Conservation (phyloP, 2,797 vertebrate species). For the Girardinus metallicus region DNA sequence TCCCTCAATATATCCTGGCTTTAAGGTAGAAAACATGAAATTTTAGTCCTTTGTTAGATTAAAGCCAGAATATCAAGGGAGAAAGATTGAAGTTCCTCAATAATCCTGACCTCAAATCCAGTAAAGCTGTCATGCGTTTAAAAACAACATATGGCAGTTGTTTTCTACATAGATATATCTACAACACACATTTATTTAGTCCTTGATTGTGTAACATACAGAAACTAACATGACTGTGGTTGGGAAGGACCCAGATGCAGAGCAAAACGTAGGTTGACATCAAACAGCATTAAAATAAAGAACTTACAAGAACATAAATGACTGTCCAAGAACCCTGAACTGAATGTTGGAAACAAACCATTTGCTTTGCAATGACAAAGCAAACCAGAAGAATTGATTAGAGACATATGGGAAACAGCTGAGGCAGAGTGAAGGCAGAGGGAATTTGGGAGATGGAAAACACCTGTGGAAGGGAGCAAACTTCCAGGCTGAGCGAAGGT, state of each 20-base stretch:
- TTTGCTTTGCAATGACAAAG: no score
- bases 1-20: constrained; percentile 40
- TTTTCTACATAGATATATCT: no score
- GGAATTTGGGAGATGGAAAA: neutral
- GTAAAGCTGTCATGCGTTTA: neutral
- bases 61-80: neutral
- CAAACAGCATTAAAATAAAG: neutral
- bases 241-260: neutral
- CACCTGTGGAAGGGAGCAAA: neutral
- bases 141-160: neutral
- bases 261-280: neutral
- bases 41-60: constrained; percentile 23
- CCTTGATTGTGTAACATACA: neutral
- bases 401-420: neutral
- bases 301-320: neutral
- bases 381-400: neutral
- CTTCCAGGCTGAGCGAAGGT: neutral
- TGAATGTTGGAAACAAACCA: no score
- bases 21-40: constrained; percentile 58
- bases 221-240: neutral
- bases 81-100: neutral
- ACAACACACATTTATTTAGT: neutral
- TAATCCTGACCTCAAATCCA: neutral
- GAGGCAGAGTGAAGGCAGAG: neutral
- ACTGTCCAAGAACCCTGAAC: neutral